Percentiles rank a stretch among this genome's conserved stretches.
These are phyloP conservation scores for Brachyptera risi DNA, from an alignment of 2,888 invertebrate species.

Conservation along the genomic window DNA sequence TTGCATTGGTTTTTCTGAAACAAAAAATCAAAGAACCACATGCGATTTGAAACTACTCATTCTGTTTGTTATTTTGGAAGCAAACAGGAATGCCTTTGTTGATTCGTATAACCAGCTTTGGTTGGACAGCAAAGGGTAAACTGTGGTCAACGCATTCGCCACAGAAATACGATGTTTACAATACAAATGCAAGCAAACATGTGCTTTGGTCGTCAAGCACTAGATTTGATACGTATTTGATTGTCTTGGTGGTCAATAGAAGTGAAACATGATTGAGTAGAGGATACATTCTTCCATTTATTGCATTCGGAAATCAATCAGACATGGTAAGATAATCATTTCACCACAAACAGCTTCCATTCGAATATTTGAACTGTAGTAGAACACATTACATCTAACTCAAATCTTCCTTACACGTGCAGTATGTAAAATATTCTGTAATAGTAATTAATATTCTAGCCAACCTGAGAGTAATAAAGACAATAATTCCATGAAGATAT, in stretches of 20 bases:
- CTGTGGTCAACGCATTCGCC: conserved; percentile 12
- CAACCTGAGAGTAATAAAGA: conserved; percentile 8
- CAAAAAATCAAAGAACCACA: conserved; percentile 17
- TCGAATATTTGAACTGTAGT: too few species aligned
- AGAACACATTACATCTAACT: too few species aligned
- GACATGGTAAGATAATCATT: neutral
- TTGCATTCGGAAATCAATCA: conserved; percentile 11
- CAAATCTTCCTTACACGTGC: too few species aligned
- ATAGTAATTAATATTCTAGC: conserved; percentile 14
- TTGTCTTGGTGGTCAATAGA: conserved; percentile 25
- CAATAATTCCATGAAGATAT: conserved; percentile 9
- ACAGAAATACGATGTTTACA: neutral
- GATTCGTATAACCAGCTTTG: conserved; percentile 3
- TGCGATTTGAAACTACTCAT: neutral
- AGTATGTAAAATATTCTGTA: too few species aligned
- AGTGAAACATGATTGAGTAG: conserved; percentile 12
- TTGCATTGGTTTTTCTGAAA: conserved; percentile 18
- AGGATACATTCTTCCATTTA: conserved; percentile 15
- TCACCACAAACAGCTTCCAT: too few species aligned
- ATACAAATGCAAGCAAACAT: neutral
- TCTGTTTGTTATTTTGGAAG: conserved; percentile 24
- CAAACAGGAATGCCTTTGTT: conserved; percentile 29
- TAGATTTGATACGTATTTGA: neutral
- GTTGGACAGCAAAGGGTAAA: conserved; percentile 26
- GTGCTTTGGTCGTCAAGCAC: conserved; percentile 2